Evolutionary conservation across 2,888 invertebrate genomes (phyloP).

Genomic region (Ectobius pallidus): DNA sequence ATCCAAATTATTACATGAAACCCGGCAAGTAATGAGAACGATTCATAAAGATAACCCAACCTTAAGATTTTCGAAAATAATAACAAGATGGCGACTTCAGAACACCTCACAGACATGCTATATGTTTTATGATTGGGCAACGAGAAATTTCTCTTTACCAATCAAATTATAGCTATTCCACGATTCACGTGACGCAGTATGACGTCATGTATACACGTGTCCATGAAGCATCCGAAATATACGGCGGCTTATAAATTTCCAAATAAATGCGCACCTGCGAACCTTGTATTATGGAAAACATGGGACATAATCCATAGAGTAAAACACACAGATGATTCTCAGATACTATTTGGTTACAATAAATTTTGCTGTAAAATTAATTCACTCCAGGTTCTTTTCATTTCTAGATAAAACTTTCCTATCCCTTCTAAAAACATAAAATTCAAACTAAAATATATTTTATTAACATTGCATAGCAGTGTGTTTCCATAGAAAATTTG

Average conservation of each 20-base stretch:
- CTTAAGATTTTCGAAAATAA: conserved; percentile 55
- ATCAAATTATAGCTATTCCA: conserved; percentile 44
- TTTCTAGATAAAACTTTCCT: too few relatives aligned
- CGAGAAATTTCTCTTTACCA: conserved; percentile 43
- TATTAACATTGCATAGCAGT: too few relatives aligned
- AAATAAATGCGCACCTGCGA: too few relatives aligned
- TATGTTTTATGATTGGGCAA: conserved; percentile 47
- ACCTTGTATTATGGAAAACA: too few relatives aligned
- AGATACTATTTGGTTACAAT: too few relatives aligned
- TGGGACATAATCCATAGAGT: too few relatives aligned
- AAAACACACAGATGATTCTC: too few relatives aligned
- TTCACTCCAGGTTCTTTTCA: too few relatives aligned
- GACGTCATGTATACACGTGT: conserved; percentile 51
- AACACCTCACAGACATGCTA: conserved; percentile 27
- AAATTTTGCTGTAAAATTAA: too few relatives aligned
- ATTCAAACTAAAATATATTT: too few relatives aligned
- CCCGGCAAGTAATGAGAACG: background rate
- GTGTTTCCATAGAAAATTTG: too few relatives aligned
- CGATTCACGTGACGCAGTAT: conserved; percentile 48
- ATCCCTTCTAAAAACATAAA: too few relatives aligned
- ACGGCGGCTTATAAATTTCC: background rate
- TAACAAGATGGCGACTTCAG: conserved; percentile 53
- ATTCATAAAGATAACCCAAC: conserved; percentile 46
- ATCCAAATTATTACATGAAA: background rate
- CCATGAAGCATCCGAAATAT: conserved; percentile 39